phyloP scores from a whole-genome alignment of 2,888 invertebrate species.

The Nephrotoma flavescens region DNA sequence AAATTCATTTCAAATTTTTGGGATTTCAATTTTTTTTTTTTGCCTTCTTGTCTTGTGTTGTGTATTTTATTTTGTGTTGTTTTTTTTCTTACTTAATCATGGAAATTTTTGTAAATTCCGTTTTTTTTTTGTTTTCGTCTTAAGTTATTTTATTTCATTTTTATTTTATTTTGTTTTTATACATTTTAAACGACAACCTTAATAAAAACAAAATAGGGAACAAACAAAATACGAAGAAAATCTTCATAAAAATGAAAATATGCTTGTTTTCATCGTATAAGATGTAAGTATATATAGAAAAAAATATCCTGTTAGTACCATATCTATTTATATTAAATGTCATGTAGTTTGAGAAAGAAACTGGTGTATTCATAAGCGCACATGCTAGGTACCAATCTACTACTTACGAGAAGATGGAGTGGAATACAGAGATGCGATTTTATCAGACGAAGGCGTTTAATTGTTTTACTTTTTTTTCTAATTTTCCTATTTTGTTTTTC shows the following conservation, averaged over 20 bases:
- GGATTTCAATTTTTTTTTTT: neutral
- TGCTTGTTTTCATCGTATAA: neutral
- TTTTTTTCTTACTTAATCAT: neutral
- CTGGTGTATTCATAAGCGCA: neutral
- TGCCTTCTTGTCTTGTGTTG: neutral
- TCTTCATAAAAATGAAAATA: neutral
- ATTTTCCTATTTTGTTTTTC: neutral
- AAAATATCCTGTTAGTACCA: neutral
- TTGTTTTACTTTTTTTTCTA: neutral
- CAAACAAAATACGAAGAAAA: neutral
- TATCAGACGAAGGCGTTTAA: neutral
- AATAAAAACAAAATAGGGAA: neutral
- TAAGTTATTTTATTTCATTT: neutral
- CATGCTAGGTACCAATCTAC: neutral
- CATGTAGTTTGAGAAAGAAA: neutral
- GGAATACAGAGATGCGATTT: neutral
- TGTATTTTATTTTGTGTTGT: neutral
- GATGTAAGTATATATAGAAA: neutral
- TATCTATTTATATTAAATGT: neutral
- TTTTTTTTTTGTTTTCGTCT: neutral
- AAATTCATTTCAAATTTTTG: conserved; percentile 3
- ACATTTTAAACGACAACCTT: neutral
- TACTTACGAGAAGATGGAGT: neutral
- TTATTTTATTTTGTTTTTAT: neutral
- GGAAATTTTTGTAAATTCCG: neutral